phyloP scores from a whole-genome alignment of 2,113 vertebrate genomes.

The Myotis davidii region DNA sequence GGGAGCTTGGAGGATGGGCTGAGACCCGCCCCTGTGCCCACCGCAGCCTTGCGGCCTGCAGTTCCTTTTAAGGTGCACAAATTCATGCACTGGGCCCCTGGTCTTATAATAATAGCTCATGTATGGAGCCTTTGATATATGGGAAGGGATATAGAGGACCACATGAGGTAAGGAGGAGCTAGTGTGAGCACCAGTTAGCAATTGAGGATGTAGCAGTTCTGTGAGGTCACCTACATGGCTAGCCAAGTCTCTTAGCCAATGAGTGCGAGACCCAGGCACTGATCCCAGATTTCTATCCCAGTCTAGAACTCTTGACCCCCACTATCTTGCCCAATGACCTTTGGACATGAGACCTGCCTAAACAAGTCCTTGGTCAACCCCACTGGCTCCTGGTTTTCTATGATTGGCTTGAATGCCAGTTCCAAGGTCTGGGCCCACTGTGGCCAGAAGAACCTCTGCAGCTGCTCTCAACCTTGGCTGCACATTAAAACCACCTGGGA shows the following conservation, averaged over 20 bases:
- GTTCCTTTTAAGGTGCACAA: too few relatives aligned
- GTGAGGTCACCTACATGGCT: neutral
- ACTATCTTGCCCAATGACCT: neutral
- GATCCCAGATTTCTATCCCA: neutral
- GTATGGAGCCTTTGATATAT: neutral
- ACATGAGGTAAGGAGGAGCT: neutral
- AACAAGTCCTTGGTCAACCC: neutral
- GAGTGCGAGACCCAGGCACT: neutral
- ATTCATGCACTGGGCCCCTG: too few relatives aligned
- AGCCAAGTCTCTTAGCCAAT: neutral
- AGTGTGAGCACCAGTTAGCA: neutral
- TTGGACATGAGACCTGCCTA: neutral
- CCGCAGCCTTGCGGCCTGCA: too few relatives aligned
- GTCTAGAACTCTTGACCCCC: neutral
- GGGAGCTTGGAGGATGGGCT: too few relatives aligned
- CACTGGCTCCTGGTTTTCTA: neutral
- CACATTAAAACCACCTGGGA: neutral
- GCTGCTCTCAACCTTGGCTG: neutral
- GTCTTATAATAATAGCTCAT: neutral
- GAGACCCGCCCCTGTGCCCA: too few relatives aligned
- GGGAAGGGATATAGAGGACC: neutral
- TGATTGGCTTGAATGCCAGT: neutral
- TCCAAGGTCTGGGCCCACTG: neutral
- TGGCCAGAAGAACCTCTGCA: neutral
- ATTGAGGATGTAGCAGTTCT: neutral